Base-by-base conservation (phyloP, 64 coral and sea anemone genomes). In the Montipora foliosa region DNA sequence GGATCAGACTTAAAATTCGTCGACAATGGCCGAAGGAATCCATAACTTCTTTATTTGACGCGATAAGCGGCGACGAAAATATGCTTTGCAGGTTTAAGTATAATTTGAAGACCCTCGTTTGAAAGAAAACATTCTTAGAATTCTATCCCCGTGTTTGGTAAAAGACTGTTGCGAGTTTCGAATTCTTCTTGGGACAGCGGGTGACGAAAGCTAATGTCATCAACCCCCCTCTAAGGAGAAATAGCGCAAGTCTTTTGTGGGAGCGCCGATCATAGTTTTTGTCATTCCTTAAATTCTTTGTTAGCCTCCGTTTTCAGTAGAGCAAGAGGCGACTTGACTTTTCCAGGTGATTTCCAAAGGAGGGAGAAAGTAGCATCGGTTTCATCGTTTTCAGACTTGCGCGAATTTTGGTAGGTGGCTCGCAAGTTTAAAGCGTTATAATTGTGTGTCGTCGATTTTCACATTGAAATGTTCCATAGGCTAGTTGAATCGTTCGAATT, bases 401-500 rank as follows among this genome's bases (percentile, higher is more conserved):
- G 87, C 17, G 82, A 70, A 47, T 47, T n/a, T 16, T 66, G 87
- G 76, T 77, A 47, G 1, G 76, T 77, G 60, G 5, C 76, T 77
- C 12, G 87, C 46, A n/a, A 61, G 7, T 47, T 12, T 46, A 16
- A 14, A 55, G 16, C 68, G 76, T 17, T 89, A 44, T 89, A n/a
- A 77, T 13, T 46, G 45, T 58, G n/a, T 89, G 24, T 66, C 44
- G 22, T 61, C 48, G 87, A 89, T 89, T 89, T 76, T 76, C 47
- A 70, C 53, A 69, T 49, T 3, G 49, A 21, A 88, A 88, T 76
- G 87, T 89, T 89, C 58, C 72, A 89, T 89, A 87, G 87, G 90
- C 75, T 89, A 66, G 89, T 86, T 95, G 98, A 99, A 99, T 99
- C 95, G 94, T 99, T 99, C 89, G 79, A 96, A 99, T 99, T 99